Conservation (phyloP, 2,888 invertebrate species). For the Ceramica pisi region DNA sequence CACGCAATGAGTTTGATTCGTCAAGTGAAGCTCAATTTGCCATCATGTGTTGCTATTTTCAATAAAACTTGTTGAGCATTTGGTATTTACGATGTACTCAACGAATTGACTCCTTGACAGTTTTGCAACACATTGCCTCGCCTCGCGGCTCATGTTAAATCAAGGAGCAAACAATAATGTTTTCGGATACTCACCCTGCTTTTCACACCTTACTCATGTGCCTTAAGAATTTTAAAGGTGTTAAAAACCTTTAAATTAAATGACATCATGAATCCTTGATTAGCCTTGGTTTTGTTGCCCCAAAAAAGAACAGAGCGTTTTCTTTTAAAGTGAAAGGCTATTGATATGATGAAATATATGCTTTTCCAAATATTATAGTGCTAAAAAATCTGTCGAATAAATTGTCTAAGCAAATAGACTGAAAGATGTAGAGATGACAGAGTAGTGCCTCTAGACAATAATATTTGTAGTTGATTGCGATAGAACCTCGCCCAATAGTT, state of each 20-base stretch:
- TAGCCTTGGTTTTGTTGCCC: constrained; percentile 18
- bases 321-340: constrained; percentile 21
- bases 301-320: constrained; percentile 31
- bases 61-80: constrained; percentile 61
- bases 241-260: constrained; percentile 30
- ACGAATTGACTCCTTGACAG: constrained; percentile 71
- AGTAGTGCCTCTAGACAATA: constrained; percentile 71
- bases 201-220: constrained; percentile 65
- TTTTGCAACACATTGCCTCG: constrained; percentile 74
- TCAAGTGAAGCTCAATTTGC: constrained; percentile 35
- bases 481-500: constrained; percentile 68
- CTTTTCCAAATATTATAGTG: constrained; percentile 13
- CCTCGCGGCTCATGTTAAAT: constrained; percentile 60
- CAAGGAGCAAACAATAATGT: constrained; percentile 66
- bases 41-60: constrained; percentile 48
- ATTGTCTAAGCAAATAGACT: constrained; percentile 31
- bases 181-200: constrained; percentile 45
- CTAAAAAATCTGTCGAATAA: constrained; percentile 28
- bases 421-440: constrained; percentile 52
- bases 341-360: background rate
- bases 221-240: constrained; percentile 40
- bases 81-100: constrained; percentile 67
- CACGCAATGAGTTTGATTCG: constrained; percentile 21
- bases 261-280: constrained; percentile 47
- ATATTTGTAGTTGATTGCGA: constrained; percentile 75